These are phyloP conservation scores for Nothobranchius furzeri DNA, from an alignment of 2,113 vertebrate genomes.

Conservation along the genomic window DNA sequence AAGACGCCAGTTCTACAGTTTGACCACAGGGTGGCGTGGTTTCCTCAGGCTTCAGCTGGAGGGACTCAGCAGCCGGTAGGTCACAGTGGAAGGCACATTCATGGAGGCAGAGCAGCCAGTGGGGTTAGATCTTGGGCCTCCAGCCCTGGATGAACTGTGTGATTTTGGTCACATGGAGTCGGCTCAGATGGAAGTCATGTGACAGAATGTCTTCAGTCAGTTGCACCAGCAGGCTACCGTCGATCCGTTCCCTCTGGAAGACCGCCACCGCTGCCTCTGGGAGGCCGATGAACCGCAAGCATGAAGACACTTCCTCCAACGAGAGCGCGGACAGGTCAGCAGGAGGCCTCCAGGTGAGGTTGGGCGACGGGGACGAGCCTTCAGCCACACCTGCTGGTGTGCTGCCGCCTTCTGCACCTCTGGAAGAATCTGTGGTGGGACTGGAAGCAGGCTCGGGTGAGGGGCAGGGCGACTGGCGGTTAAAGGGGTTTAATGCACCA, in stretches of 20 bases:
- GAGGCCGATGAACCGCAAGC: slow-evolving; percentile 95
- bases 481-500: slow-evolving; percentile 90
- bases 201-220: slow-evolving; percentile 96
- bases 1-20: slow-evolving; percentile 40
- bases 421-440: slow-evolving; percentile 76
- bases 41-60: slow-evolving; percentile 51
- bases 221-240: slow-evolving; percentile 96
- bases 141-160: slow-evolving; percentile 99
- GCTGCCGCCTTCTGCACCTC: slow-evolving; percentile 81
- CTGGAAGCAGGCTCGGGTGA: slow-evolving; percentile 71
- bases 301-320: slow-evolving; percentile 93
- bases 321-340: slow-evolving; percentile 90
- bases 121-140: slow-evolving; percentile 91
- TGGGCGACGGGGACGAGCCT: slow-evolving; percentile 64
- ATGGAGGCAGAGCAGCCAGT: slow-evolving; percentile 58
- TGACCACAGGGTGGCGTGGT: slow-evolving; percentile 53
- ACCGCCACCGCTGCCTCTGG: slow-evolving; percentile 90
- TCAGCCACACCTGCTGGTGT: slow-evolving; percentile 74
- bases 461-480: slow-evolving; percentile 78
- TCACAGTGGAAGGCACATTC: slow-evolving; percentile 76
- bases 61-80: slow-evolving; percentile 53
- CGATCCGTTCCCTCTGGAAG: slow-evolving; percentile 93
- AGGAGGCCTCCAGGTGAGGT: slow-evolving; percentile 87
- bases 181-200: slow-evolving; percentile 95
- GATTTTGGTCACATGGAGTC: slow-evolving; percentile 98